phyloP scores from a whole-genome alignment of 1,140 invertebrate genomes.

The Eurytemora carolleeae region DNA sequence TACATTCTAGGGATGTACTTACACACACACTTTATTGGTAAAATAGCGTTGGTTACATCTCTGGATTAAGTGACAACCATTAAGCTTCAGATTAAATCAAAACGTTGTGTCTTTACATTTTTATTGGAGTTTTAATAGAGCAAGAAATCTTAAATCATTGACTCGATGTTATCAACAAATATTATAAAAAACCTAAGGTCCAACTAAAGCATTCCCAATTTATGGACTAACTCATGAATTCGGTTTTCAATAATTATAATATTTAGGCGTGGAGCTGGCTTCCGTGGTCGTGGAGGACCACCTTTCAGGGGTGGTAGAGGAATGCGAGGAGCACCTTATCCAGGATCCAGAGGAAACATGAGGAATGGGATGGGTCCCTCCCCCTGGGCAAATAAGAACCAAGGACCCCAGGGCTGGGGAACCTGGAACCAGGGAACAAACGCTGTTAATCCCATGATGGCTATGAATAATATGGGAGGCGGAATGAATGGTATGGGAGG shows the following conservation, averaged over 20 bases:
- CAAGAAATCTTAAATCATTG: no score
- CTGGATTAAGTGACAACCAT: no score
- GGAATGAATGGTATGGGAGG: not conserved
- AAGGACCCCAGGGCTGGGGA: not conserved
- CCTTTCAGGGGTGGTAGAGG: not conserved
- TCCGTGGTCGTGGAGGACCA: not conserved
- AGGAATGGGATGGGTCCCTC: not conserved
- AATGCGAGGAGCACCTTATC: not conserved
- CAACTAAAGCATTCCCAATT: no score
- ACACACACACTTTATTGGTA: no score
- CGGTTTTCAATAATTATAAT: not conserved
- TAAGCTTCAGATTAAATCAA: no score
- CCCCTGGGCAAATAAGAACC: not conserved
- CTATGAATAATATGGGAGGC: not conserved
- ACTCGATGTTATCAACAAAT: no score
- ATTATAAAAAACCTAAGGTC: no score
- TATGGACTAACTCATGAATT: not conserved
- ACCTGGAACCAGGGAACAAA: not conserved
- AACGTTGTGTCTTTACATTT: not conserved
- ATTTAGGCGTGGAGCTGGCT: not conserved
- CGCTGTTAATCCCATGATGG: no score
- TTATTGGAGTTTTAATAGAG: no score
- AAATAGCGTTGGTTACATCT: no score
- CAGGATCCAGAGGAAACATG: not conserved
- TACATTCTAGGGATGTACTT: no score